A percentile compares a stretch with the other conserved stretches of the same genome.
phyloP scores from a whole-genome alignment of 30 jellyfish, hydroid and myxozoan species.

The Pseudorhiza aurosa region DNA sequence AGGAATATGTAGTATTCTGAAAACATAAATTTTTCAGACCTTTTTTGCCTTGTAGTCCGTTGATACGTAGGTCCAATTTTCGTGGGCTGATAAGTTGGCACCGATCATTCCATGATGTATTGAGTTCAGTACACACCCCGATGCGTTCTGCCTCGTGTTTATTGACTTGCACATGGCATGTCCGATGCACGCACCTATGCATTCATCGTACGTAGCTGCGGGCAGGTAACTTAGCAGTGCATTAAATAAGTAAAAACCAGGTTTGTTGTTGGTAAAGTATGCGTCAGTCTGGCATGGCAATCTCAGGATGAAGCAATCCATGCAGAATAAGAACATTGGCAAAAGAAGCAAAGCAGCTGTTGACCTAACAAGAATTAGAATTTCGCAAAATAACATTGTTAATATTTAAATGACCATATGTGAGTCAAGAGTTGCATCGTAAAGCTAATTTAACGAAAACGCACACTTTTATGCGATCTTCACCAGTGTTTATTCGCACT shows the following conservation, averaged over 20 bases:
- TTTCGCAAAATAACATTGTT: too few species aligned
- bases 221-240: not conserved
- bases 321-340: not conserved
- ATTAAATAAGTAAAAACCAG: not conserved
- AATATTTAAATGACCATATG: too few species aligned
- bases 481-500: too few species aligned
- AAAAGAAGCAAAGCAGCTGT: not conserved
- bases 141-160: not conserved
- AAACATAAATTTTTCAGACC: too few species aligned
- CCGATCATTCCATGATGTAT: not conserved
- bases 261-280: not conserved
- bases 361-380: not conserved
- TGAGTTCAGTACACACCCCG: constrained; percentile 6
- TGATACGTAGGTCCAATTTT: constrained; percentile 1
- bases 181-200: not conserved
- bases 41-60: not conserved
- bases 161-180: constrained; percentile 7
- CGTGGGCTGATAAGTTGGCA: not conserved
- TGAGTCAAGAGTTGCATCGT: too few species aligned
- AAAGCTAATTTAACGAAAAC: too few species aligned
- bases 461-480: too few species aligned
- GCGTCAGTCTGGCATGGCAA: constrained; percentile 19
- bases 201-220: not conserved
- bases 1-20: too few species aligned
- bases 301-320: not conserved